phyloP scores from a whole-genome alignment of 2,113 vertebrate genomes.

The Menura novaehollandiae region DNA sequence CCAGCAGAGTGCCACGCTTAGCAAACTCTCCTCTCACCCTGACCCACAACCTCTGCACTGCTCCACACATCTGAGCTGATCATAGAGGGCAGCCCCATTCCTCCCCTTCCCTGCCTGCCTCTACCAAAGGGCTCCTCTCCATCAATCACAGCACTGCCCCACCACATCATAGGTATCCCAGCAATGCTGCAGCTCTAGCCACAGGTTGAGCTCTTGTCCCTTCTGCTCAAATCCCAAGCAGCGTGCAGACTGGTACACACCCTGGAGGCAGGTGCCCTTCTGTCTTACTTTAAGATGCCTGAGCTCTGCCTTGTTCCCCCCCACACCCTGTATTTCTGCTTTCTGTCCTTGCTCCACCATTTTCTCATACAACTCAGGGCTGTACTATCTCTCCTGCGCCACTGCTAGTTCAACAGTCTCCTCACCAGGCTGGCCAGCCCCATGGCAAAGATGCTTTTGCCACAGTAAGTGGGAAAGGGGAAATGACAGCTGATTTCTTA shows the following conservation, averaged over 20 bases:
- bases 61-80: background rate
- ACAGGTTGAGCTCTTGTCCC: background rate
- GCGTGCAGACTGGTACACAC: background rate
- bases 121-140: background rate
- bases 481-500: background rate
- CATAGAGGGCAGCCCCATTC: background rate
- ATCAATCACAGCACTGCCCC: fast-evolving
- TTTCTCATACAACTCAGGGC: background rate
- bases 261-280: background rate
- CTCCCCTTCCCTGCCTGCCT: background rate
- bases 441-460: background rate
- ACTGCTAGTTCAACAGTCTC: background rate
- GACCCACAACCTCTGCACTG: fast-evolving
- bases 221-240: background rate
- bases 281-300: background rate
- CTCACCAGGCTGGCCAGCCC: background rate
- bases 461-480: background rate
- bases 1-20: background rate
- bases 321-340: background rate
- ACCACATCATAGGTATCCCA: background rate
- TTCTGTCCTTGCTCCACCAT: background rate
- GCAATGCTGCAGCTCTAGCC: background rate
- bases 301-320: background rate
- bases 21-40: background rate
- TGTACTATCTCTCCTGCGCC: background rate